phyloP scores from a whole-genome alignment of 2,797 vertebrate genomes.

The Trichosurus vulpecula region DNA sequence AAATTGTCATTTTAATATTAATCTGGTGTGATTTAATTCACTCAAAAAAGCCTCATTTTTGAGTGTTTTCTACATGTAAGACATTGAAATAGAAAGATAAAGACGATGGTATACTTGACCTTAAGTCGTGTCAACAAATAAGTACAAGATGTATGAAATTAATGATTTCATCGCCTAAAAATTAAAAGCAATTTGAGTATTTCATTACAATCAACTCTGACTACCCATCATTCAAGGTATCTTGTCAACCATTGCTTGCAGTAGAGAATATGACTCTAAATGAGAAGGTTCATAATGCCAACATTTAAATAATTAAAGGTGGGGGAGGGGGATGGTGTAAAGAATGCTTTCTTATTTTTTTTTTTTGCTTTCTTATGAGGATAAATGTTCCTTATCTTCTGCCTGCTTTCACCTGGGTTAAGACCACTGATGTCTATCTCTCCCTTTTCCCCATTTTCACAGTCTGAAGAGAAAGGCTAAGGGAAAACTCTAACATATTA shows the following conservation, averaged over 20 bases:
- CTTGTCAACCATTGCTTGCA: background rate
- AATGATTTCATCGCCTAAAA: background rate
- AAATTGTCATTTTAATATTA: background rate
- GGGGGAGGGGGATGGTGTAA: background rate
- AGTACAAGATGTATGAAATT: background rate
- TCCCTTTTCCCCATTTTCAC: background rate
- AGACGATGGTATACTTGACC: background rate
- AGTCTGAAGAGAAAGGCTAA: background rate
- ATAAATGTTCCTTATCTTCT: background rate
- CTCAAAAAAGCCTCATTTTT: background rate
- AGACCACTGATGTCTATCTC: background rate
- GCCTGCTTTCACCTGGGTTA: background rate
- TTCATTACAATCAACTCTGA: background rate
- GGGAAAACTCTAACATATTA: background rate
- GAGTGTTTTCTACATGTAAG: background rate
- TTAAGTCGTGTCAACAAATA: background rate
- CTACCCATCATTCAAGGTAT: background rate
- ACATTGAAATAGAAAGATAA: background rate
- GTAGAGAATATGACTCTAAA: background rate
- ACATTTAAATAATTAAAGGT: background rate
- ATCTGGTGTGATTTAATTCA: background rate
- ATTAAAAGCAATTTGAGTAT: background rate
- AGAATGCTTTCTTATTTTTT: background rate
- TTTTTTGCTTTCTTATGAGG: no score
- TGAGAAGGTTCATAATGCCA: background rate